phyloP scores from a whole-genome alignment of 1,140 invertebrate species.

The Campoletis sonorensis region DNA sequence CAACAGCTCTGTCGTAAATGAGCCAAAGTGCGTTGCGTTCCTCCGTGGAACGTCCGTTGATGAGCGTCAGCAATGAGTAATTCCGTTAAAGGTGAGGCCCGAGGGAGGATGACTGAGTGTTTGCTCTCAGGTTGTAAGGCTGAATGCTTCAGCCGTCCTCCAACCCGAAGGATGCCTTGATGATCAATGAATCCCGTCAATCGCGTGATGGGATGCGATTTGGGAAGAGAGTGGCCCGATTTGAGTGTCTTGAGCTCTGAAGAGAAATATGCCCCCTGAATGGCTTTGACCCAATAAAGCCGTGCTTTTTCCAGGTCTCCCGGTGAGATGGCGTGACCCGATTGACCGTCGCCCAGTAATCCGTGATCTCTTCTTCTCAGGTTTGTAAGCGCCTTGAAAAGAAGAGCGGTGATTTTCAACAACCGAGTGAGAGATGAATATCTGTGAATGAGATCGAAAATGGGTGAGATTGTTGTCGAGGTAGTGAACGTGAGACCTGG shows the following conservation, averaged over 20 bases:
- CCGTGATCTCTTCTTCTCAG: no score
- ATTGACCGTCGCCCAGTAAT: no score
- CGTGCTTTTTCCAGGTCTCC: background rate
- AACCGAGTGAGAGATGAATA: conserved; percentile 8
- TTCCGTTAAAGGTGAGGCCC: conserved; percentile 43
- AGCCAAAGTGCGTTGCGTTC: conserved; percentile 55
- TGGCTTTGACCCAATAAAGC: conserved; percentile 3
- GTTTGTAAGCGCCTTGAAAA: background rate
- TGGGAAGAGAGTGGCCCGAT: background rate
- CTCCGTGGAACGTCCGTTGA: conserved; percentile 59
- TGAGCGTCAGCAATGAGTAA: conserved; percentile 63
- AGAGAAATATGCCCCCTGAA: background rate
- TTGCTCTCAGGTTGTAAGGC: conserved; percentile 11
- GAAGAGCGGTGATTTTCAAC: background rate
- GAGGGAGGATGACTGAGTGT: conserved; percentile 59
- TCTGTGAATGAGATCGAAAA: background rate
- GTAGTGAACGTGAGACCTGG: no score
- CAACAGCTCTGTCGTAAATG: conserved; percentile 58
- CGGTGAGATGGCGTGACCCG: background rate
- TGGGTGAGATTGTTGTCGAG: background rate
- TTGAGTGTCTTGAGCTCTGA: background rate
- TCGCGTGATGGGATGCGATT: background rate
- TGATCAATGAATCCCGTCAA: conserved; percentile 21
- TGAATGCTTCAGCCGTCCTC: conserved; percentile 20
- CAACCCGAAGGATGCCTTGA: background rate